Base-by-base conservation (phyloP, 2,797 vertebrate genomes). In the Lithobates pipiens region DNA sequence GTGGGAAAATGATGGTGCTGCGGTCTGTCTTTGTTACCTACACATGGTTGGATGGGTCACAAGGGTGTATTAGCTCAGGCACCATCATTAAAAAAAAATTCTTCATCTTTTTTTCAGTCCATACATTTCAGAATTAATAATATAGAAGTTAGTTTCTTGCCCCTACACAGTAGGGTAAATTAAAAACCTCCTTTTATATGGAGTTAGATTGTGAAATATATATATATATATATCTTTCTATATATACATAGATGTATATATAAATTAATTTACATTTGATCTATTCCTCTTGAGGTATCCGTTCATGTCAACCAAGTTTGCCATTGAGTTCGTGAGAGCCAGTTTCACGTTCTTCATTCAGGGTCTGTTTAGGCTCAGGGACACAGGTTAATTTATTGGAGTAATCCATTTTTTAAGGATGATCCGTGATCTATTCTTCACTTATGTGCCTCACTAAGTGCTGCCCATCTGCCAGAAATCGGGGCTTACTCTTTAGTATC, bases 171-270 rank as follows among this genome's bases (percentile, higher is more conserved):
- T 88, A 89, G 89, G 88, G 86, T 82, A 88, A 76, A 71, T 72
- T 10, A 70, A 46, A 44, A 46, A 79, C 72, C 89, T 88, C 86
- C 75, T 88, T 88, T 75, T 81, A 85, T 80, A 83, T 21, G 80
- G 85, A 89, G 82, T 88, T 80, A 88, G 46, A 93, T 93, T 93
- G 95, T 95, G 95, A 96, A 95, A 95, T 94, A 94, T 91, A 94
- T 94, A 32, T 32, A 95, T 93, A 44, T 44, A 95, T 94, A 95
- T 94, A 88, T 89, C 65, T 85, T 82, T 88, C 88, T 57, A 85
- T 88, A 79, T 88, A 93, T 93, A 95, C 54, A 74, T 73, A n/a
- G 93, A 94, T 93, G 92, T 93, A 93, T 94, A 95, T 88, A 84
- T 85, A 79, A 73, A 88, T 86, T 79, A 68, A 91, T 92, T 94